phyloP scores from a whole-genome alignment of 2,888 invertebrate genomes.

The Hirtodrosophila cameraria region DNA sequence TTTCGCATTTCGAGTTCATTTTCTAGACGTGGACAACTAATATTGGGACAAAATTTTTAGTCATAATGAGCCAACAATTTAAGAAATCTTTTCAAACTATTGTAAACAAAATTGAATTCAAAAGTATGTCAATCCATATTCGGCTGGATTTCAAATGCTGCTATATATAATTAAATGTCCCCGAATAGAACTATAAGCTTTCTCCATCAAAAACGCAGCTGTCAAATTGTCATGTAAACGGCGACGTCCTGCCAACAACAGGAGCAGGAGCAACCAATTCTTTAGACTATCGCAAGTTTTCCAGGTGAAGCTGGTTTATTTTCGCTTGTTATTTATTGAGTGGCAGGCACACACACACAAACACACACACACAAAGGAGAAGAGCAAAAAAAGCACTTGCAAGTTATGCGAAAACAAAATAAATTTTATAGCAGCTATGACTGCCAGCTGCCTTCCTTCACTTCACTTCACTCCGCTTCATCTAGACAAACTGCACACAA shows the following conservation, averaged over 20 bases:
- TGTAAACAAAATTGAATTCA: not conserved
- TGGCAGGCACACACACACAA: slow-evolving; percentile 33
- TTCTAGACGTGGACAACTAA: too few relatives aligned
- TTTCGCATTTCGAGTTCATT: too few relatives aligned
- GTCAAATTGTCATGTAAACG: slow-evolving; percentile 72
- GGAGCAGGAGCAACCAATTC: slow-evolving; percentile 8
- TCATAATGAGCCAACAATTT: too few relatives aligned
- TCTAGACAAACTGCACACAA: slow-evolving; percentile 27
- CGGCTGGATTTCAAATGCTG: not conserved
- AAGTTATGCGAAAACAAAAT: slow-evolving; percentile 72
- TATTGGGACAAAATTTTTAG: too few relatives aligned
- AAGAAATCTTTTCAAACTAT: too few relatives aligned
- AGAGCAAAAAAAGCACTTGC: slow-evolving; percentile 42
- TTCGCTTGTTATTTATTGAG: slow-evolving; percentile 72
- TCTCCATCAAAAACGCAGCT: slow-evolving; percentile 35
- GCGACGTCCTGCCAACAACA: slow-evolving; percentile 47
- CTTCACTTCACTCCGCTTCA: not conserved
- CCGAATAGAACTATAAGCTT: slow-evolving; percentile 1
- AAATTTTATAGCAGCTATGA: slow-evolving; percentile 59
- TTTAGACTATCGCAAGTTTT: slow-evolving; percentile 18
- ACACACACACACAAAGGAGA: slow-evolving; percentile 1
- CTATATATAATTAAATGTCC: slow-evolving; percentile 20
- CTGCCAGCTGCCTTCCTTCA: not conserved
- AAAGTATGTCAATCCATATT: not conserved
- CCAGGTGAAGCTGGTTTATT: slow-evolving; percentile 45